A percentile compares a stretch with the other conserved stretches of the same genome.
Evolutionary conservation across 2,797 vertebrate genomes (phyloP).

Genomic region (Natrix natrix): DNA sequence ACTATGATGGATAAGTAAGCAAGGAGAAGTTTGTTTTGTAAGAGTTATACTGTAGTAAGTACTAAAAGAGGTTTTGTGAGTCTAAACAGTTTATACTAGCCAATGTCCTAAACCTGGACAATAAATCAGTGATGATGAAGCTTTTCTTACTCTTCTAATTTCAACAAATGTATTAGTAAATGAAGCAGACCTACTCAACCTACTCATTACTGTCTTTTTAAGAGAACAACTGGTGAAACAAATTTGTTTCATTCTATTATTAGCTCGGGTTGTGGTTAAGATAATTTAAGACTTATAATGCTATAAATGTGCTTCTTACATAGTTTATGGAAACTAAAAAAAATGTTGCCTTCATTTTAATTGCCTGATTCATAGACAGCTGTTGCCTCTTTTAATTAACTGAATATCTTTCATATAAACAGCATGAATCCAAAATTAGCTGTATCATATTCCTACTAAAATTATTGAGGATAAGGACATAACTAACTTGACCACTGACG

Average conservation of each 20-base stretch:
- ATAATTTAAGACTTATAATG: slow-evolving; percentile 2
- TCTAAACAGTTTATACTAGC: not conserved
- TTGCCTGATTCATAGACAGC: slow-evolving; percentile 17
- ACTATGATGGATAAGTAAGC: not conserved
- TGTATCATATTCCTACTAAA: not conserved
- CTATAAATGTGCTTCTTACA: slow-evolving; percentile 9
- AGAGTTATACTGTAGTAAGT: not conserved
- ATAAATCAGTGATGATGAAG: not conserved
- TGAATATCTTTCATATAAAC: not conserved
- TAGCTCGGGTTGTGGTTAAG: not conserved
- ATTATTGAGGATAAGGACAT: not conserved
- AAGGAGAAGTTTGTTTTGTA: not conserved
- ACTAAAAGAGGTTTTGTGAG: not conserved
- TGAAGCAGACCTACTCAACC: not conserved
- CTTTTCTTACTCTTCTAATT: not conserved
- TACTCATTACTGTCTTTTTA: slow-evolving; percentile 15
- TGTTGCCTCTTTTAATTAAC: slow-evolving; percentile 2
- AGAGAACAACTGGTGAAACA: slow-evolving; percentile 3
- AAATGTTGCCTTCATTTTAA: slow-evolving; percentile 20
- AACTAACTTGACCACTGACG: not conserved
- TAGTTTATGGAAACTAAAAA: slow-evolving; percentile 21
- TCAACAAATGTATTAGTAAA: not conserved
- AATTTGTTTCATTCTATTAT: slow-evolving; percentile 2
- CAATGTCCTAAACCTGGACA: not conserved
- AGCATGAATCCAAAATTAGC: not conserved